phyloP scores from a whole-genome alignment of 2,888 invertebrate genomes.

The Tachina lurida region DNA sequence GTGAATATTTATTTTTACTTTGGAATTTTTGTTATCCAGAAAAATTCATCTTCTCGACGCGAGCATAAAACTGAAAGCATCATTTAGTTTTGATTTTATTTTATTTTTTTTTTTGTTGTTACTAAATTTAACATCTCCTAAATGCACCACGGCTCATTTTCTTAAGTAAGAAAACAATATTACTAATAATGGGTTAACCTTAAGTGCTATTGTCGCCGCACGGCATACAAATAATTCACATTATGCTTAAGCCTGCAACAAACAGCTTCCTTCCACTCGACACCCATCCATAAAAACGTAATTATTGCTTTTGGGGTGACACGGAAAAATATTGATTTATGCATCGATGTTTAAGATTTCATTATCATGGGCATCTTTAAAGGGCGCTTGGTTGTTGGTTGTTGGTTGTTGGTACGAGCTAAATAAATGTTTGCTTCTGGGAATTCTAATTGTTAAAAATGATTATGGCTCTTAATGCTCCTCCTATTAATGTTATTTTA shows the following conservation, averaged over 20 bases:
- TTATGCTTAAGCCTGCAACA: background rate
- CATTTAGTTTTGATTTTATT: conserved; percentile 50
- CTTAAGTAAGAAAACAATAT: conserved; percentile 42
- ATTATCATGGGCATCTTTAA: conserved; percentile 13
- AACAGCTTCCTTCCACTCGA: conserved; percentile 54
- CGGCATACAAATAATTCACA: conserved; percentile 7
- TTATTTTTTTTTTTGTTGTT: conserved; percentile 10
- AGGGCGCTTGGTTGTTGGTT: background rate
- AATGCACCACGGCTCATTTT: background rate
- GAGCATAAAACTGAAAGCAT: conserved; percentile 61
- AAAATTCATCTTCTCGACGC: conserved; percentile 51
- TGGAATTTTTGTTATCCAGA: conserved; percentile 35
- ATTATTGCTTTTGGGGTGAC: conserved; percentile 32
- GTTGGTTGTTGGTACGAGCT: background rate
- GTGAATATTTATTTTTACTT: conserved; percentile 28
- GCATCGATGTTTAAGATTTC: conserved; percentile 54
- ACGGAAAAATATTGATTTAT: conserved; percentile 66
- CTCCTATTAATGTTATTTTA: conserved; percentile 31
- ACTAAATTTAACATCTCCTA: conserved; percentile 58
- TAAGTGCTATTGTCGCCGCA: conserved; percentile 35
- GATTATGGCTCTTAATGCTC: conserved; percentile 20
- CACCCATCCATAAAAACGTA: background rate
- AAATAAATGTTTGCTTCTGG: conserved; percentile 42
- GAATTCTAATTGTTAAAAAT: conserved; percentile 31
- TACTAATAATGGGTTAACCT: conserved; percentile 70